Conservation (phyloP, 2,113 vertebrate genomes). For the Myrmecobius fasciatus region DNA sequence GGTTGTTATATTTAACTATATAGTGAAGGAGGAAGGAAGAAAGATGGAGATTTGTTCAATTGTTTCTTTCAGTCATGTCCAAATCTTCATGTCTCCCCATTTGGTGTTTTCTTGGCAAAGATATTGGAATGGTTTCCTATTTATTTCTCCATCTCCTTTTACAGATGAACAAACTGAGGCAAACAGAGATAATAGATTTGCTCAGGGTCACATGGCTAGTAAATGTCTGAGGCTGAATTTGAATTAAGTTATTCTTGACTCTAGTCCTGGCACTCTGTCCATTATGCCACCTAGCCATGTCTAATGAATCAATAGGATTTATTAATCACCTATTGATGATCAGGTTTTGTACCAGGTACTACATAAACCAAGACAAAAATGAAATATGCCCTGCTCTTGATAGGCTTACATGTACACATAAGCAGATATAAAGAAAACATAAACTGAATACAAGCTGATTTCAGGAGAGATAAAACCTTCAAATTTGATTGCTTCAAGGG, state of each 20-base stretch:
- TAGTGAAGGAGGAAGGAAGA: conserved; percentile 42
- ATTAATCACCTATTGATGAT: background rate
- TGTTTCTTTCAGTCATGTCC: background rate
- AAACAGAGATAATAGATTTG: background rate
- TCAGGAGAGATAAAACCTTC: background rate
- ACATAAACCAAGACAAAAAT: background rate
- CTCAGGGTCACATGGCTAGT: background rate
- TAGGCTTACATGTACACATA: background rate
- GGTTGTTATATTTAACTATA: conserved; percentile 35
- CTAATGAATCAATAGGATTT: background rate
- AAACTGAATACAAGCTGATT: background rate
- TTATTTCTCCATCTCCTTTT: background rate
- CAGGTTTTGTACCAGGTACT: background rate
- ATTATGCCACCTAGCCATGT: background rate
- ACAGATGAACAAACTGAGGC: background rate
- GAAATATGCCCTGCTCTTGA: background rate
- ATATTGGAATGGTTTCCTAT: background rate
- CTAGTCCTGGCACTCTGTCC: background rate
- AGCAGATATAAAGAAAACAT: background rate
- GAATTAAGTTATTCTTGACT: background rate
- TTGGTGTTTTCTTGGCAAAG: background rate
- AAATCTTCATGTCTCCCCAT: background rate
- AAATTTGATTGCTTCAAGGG: background rate
- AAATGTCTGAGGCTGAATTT: background rate
- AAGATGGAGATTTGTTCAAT: background rate